Evolutionary conservation across 2,888 invertebrate genomes (phyloP), one percentile per base, ranked within the genome.

Genomic region (Tineola bisselliella): DNA sequence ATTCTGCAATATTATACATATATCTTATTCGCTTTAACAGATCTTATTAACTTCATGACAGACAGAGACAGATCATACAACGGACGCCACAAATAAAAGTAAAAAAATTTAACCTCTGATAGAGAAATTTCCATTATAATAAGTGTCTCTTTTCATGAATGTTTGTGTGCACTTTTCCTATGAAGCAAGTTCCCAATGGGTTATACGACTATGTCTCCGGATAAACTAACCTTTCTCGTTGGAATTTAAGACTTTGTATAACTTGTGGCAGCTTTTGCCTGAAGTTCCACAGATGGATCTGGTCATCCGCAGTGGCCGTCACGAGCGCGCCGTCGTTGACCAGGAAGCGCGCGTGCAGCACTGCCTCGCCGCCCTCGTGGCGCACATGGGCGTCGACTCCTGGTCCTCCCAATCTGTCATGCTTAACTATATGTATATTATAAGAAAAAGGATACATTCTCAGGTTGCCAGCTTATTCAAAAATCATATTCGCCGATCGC

Each of bases 371-470:
- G 61, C 82, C 78, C 67, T 95, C 95, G 87, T 99, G 99, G 64
- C 93, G 92, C 63, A 96, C 92, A 84, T 97, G 95, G 63, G 95
- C 93, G 84, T 99, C 99, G 64, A 99, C 99, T 33, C 99, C 99
- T 0, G 99, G 97, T 63, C 97, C 92, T 61, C 99, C 99, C 75
- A 99, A 90, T 88, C 98, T 98, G 83, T 25, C 25, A 25, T 25
- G 6, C 25, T 2, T 25, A n/a, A n/a, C n/a, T n/a, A n/a, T n/a
- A n/a, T n/a, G n/a, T n/a, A n/a, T n/a, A n/a, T n/a, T n/a, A n/a
- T n/a, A n/a, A n/a, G n/a, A n/a, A n/a, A 94, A 94, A n/a, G 93
- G 94, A 94, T 95, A 98, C 97, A 98, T 93, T 89, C 98, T 91
- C 69, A 99, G 91, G 69, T 95, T 95, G 75, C 98, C 98, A 69